These are phyloP conservation scores for Turdus rufiventris DNA, from an alignment of 2,113 vertebrate genomes.

Conservation along the genomic window DNA sequence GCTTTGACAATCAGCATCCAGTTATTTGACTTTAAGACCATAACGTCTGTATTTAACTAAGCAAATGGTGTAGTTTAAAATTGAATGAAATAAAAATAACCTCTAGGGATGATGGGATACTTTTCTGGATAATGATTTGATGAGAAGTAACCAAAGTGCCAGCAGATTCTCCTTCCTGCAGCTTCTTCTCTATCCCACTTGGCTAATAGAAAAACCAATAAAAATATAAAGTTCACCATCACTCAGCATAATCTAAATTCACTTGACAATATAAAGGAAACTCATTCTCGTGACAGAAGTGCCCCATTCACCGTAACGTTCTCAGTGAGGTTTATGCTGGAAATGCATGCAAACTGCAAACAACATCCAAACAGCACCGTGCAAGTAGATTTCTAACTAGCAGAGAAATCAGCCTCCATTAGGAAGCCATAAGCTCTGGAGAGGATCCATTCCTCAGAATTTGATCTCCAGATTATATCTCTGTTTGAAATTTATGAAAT, in stretches of 20 bases:
- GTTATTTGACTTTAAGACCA: not conserved
- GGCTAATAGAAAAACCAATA: slow-evolving; percentile 73
- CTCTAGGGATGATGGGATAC: slow-evolving; percentile 70
- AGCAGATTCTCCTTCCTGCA: slow-evolving; percentile 66
- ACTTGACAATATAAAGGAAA: slow-evolving; percentile 16
- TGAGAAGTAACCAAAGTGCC: slow-evolving; percentile 70
- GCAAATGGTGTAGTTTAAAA: slow-evolving; percentile 13
- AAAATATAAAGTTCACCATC: slow-evolving; percentile 65
- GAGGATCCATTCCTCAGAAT: not conserved
- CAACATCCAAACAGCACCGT: not conserved
- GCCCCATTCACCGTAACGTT: not conserved
- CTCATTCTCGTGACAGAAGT: not conserved
- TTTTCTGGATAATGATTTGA: slow-evolving; percentile 80
- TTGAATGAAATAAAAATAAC: slow-evolving; percentile 67
- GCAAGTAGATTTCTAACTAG: not conserved
- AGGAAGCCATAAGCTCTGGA: not conserved
- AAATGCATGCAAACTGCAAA: slow-evolving; percentile 23
- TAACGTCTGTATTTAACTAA: not conserved
- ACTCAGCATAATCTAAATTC: slow-evolving; percentile 27
- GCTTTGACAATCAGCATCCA: not conserved
- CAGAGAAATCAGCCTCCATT: not conserved
- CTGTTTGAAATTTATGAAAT: not conserved
- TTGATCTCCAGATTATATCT: not conserved
- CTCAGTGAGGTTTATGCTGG: not conserved
- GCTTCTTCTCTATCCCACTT: slow-evolving; percentile 69